Base-by-base conservation (phyloP, 1,140 invertebrate species). In the Agraylea sexmaculata region DNA sequence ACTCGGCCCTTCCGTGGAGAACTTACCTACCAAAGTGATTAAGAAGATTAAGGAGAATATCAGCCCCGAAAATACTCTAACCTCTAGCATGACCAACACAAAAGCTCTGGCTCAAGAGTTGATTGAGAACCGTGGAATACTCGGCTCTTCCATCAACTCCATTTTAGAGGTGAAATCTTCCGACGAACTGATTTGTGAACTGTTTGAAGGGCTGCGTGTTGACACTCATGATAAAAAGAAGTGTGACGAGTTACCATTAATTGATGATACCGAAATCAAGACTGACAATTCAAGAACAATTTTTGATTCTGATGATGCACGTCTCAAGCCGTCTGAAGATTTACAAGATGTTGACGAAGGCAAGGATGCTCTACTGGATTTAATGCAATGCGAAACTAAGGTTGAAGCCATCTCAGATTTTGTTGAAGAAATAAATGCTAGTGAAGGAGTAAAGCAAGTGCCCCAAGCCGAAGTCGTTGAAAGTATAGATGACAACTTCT, bases 21-120 rank as follows among this genome's bases (percentile, higher is more conserved):
- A 66, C 48, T 44, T 68, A 19, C 61, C 63, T 0, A 61, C 51
- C 22, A 66, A 65, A 49, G 55, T 66, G 4, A 64, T 66, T 10
- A 39, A 59, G 40, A 57, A 60, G 1, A 68, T 68, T 15, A 68
- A 68, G 51, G 65, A 68, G 39, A 68, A 66, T 38, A 61, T 66
- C 2, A 68, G 65, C 34, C 65, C 63, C 1, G 63, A 68, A 42
- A 68, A 66, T 28, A 66, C 63, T 4, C 44, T 67, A 11, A 64
- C 60, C 0, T 59, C 61, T 0, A 62, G 54, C 30, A 64, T 62
- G 54, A 58, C 53, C 4, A 61, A 59, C 16, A 62, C 57, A 0
- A 56, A 57, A 50, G 53, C 60, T 0, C 31, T 66, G 16, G 60
- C 57, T 4, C 46, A 55, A 19, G 63, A 67, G 37, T 29, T 64